These are phyloP conservation scores for Prunella fulvescens DNA, from an alignment of 2,113 vertebrate species.

Conservation along the genomic window DNA sequence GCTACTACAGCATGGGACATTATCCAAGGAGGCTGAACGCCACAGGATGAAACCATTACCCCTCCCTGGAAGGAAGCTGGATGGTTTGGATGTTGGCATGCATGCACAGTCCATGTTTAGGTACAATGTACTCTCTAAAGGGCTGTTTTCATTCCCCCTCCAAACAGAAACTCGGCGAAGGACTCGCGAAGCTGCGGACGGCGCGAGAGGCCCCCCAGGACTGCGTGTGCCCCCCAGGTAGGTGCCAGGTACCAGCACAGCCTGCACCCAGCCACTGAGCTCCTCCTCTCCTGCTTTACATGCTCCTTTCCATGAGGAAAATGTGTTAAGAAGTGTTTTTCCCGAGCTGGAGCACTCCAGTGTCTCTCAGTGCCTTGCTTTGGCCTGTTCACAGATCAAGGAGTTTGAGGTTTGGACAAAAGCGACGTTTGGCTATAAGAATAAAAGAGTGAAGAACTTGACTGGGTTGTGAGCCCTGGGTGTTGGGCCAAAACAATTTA, in stretches of 20 bases:
- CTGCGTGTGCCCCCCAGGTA: slow-evolving; percentile 92
- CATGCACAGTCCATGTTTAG: fast-evolving
- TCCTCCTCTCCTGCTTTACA: background rate
- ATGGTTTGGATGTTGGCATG: background rate
- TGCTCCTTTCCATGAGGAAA: background rate
- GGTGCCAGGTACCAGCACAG: background rate
- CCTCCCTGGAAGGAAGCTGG: background rate
- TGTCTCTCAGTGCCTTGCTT: background rate
- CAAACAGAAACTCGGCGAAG: slow-evolving; percentile 79
- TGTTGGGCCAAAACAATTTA: slow-evolving; percentile 22
- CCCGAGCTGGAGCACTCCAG: background rate
- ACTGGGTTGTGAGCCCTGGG: slow-evolving; percentile 2
- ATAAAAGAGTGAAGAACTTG: background rate
- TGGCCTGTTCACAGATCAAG: slow-evolving; percentile 16
- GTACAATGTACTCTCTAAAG: background rate
- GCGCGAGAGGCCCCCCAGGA: slow-evolving; percentile 79
- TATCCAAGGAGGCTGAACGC: background rate
- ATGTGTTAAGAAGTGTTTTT: background rate
- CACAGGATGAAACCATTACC: background rate
- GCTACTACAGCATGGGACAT: fast-evolving
- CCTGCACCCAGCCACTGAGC: background rate
- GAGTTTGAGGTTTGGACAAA: slow-evolving; percentile 46
- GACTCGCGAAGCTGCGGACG: slow-evolving; percentile 78
- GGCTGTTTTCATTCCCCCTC: background rate
- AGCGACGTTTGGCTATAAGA: background rate